Evolutionary conservation across 2,888 invertebrate species (phyloP).

Genomic region (Drosophila falleni): DNA sequence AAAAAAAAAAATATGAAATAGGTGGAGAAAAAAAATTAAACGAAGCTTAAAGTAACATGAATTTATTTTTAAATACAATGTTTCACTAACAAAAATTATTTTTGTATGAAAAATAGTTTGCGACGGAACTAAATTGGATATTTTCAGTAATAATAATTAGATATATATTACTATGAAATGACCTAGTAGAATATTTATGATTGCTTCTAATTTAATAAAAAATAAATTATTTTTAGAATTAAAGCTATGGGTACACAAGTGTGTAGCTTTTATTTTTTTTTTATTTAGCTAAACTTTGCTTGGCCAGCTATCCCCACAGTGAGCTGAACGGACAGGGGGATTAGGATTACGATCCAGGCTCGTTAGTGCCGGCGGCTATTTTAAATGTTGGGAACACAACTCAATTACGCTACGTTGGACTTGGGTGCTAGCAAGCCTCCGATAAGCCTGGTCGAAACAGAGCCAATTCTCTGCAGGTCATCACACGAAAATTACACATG

Average conservation of each 20-base stretch:
- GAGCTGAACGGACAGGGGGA: constrained; percentile 13
- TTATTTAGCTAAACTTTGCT: constrained; percentile 27
- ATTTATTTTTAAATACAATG: too few species aligned
- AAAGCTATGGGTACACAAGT: constrained; percentile 1
- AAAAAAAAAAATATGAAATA: too few species aligned
- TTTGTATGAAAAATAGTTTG: too few species aligned
- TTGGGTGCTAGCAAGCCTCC: constrained; percentile 12
- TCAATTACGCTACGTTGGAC: constrained; percentile 65
- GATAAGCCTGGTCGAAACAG: background rate
- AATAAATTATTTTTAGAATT: background rate
- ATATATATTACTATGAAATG: too few species aligned
- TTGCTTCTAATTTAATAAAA: background rate
- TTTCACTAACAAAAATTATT: too few species aligned
- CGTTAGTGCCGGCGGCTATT: constrained; percentile 69
- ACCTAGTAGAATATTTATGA: too few species aligned
- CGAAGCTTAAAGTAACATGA: too few species aligned
- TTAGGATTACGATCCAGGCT: constrained; percentile 42
- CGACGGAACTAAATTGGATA: too few species aligned
- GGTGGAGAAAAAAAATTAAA: too few species aligned
- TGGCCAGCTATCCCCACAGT: constrained; percentile 15
- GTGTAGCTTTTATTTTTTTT: background rate
- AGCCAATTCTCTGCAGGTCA: constrained; percentile 34
- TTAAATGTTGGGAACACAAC: constrained; percentile 78
- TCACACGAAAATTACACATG: constrained; percentile 48
- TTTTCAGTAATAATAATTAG: too few species aligned